Conservation (phyloP, 2,797 vertebrate genomes). For the Agapornis canus region DNA sequence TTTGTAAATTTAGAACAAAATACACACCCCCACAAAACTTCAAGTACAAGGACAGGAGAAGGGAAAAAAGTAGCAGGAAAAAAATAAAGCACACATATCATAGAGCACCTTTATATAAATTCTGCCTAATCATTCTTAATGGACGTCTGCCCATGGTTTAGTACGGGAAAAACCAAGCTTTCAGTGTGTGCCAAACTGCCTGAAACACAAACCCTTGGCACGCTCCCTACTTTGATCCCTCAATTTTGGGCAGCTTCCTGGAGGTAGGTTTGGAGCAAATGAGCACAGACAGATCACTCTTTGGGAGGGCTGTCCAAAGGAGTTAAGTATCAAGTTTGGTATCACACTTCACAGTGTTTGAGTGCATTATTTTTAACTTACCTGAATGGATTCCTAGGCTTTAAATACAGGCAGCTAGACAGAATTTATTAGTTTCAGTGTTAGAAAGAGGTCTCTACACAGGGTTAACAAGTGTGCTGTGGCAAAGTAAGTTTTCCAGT, state of each 20-base stretch:
- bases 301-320: not conserved
- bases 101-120: conserved; percentile 12
- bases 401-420: not conserved
- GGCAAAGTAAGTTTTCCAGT: not conserved
- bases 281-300: accelerated
- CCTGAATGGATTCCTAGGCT: not conserved
- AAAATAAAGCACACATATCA: not conserved
- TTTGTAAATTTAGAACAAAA: conserved; percentile 52
- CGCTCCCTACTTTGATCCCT: not conserved
- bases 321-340: not conserved
- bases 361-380: not conserved
- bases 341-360: not conserved
- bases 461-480: not conserved
- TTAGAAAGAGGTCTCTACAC: not conserved
- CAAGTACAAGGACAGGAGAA: not conserved
- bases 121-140: conserved; percentile 53
- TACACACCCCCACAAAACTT: conserved; percentile 51
- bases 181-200: not conserved
- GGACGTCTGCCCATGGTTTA: conserved; percentile 13
- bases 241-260: not conserved
- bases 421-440: not conserved
- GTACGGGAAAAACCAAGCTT: not conserved
- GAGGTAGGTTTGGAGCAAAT: not conserved
- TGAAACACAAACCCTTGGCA: conserved; percentile 31
- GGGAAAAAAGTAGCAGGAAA: not conserved